Evolutionary conservation across 2,113 vertebrate genomes (phyloP), one percentile per base, ranked within the genome.

Genomic region (Pleuronectes platessa): DNA sequence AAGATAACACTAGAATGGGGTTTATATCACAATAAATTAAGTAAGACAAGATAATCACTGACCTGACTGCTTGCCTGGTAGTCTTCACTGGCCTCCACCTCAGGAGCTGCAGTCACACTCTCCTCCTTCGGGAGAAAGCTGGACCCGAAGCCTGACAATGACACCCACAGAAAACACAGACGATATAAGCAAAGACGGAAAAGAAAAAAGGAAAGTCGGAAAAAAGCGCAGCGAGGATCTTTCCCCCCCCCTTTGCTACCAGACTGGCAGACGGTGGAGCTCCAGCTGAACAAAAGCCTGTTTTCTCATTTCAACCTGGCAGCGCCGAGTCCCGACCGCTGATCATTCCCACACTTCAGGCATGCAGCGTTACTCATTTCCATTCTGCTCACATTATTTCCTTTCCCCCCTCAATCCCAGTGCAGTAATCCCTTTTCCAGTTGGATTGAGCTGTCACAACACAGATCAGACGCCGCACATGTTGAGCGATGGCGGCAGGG

Each of bases 121-220:
- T 98, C 97, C 86, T 99, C 97, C 84, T 97, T 97, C 68, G 97
- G 96, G 80, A 97, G 95, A 90, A 98, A 98, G 89, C 95, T 97
- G 83, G 97, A 98, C 74, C 97, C 95, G 92, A 98, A 99, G 90
- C 96, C 97, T 99, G 83, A 79, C 37, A 73, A 76, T 53, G 72
- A 86, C 79, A 85, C 60, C 74, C 76, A 76, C 61, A 87, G 67
- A 88, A 83, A 81, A 74, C 2, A 54, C 23, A 74, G 56, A 82
- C 69, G 76, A 69, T 42, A 27, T 76, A 54, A 84, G 71, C 81
- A 84, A 62, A 76, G 72, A 70, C 59, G 66, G 1, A 51, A 49
- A 51, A 5, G 17, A 51, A 17, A 51, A 51, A 18, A 51, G 18
- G 8, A 51, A 51, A 82, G 59, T 71, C n/a, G 81, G 72, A 84